Evolutionary conservation across 2,113 vertebrate genomes (phyloP).

Genomic region (Clarias magur): DNA sequence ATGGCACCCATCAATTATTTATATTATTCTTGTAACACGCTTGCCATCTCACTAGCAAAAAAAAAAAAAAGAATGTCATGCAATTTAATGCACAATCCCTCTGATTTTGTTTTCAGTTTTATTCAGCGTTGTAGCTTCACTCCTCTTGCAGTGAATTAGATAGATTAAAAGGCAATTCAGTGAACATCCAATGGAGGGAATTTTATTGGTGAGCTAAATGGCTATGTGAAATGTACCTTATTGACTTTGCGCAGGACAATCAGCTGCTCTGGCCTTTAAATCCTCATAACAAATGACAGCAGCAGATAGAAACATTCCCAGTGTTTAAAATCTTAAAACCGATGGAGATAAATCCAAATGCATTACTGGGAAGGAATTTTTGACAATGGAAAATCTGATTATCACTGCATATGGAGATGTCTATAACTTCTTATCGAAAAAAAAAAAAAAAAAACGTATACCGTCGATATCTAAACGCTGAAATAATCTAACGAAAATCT

Average conservation of each 20-base stretch:
- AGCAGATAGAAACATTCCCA: background rate
- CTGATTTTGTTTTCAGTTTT: conserved; percentile 9
- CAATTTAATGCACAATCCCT: background rate
- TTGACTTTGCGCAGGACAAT: background rate
- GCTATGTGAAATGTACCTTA: background rate
- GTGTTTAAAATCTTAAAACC: background rate
- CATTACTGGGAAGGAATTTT: background rate
- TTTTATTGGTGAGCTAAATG: background rate
- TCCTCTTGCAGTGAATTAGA: conserved; percentile 11
- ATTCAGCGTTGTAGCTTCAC: conserved; percentile 8
- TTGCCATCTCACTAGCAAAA: background rate
- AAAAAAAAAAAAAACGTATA: background rate
- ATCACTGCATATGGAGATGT: background rate
- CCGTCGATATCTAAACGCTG: conserved; percentile 18
- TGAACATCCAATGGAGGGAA: background rate
- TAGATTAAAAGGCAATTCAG: background rate
- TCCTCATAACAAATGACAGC: conserved; percentile 1
- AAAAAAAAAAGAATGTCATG: background rate
- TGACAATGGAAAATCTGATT: background rate
- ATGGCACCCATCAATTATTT: conserved; percentile 29
- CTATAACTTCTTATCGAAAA: background rate
- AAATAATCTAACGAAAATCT: conserved; percentile 10
- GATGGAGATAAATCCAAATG: background rate
- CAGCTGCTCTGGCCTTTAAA: background rate
- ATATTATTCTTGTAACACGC: background rate